Conservation (phyloP, 1,140 invertebrate genomes). For the Ladona fulva region DNA sequence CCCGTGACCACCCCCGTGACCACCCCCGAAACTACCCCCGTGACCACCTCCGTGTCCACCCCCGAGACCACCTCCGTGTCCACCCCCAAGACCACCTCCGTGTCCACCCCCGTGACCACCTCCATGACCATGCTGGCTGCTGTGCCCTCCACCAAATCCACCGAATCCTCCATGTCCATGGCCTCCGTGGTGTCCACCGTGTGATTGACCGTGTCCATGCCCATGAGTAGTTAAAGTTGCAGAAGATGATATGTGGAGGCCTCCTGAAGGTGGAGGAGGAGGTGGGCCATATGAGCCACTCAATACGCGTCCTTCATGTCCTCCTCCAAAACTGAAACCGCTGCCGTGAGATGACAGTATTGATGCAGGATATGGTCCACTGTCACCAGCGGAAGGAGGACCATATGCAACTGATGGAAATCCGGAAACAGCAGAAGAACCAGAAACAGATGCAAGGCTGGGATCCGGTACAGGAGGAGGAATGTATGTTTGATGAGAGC, state of each 20-base stretch:
- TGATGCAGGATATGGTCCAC: slow-evolving; percentile 11
- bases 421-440: slow-evolving; percentile 20
- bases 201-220: neutral
- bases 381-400: neutral
- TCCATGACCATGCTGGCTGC: neutral
- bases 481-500: slow-evolving; percentile 45
- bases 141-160: neutral
- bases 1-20: slow-evolving; percentile 5
- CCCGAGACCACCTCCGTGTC: neutral
- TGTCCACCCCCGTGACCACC: neutral
- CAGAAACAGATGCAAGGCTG: slow-evolving; percentile 17
- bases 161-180: neutral
- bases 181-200: neutral
- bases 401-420: slow-evolving; percentile 15
- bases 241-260: neutral
- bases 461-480: slow-evolving; percentile 51
- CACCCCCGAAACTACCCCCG: neutral
- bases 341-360: neutral
- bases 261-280: neutral
- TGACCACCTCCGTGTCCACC: neutral
- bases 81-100: neutral
- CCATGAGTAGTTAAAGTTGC: neutral
- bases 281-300: neutral
- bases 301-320: neutral
- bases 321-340: neutral